Evolutionary conservation across 2,888 invertebrate species (phyloP).

Genomic region (Eutolmus rufibarbis): DNA sequence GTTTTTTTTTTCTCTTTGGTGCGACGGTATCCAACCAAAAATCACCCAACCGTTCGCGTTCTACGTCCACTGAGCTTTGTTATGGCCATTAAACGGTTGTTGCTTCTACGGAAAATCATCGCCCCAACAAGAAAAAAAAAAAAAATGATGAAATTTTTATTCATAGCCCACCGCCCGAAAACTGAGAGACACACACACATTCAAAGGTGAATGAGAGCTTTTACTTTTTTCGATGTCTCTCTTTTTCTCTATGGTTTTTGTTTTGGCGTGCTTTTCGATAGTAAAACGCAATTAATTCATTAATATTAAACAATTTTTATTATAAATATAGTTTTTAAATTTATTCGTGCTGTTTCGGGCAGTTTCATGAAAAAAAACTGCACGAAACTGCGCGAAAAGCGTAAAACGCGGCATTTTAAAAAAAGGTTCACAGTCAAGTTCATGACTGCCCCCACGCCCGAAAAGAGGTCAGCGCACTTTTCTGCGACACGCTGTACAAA

Average conservation of each 20-base stretch:
- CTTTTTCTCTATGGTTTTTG: too few relatives aligned
- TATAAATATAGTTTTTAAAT: neutral
- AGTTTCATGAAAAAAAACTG: neutral
- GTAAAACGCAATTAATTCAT: too few relatives aligned
- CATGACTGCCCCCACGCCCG: neutral
- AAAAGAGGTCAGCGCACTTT: neutral
- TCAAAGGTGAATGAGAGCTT: neutral
- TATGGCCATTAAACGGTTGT: slow-evolving; percentile 23
- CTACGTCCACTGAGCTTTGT: neutral
- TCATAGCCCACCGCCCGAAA: neutral
- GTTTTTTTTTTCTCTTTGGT: neutral
- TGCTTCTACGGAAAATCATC: neutral
- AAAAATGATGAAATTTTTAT: neutral
- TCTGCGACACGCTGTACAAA: neutral
- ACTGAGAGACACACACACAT: neutral
- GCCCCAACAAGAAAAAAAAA: neutral
- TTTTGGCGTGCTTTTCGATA: too few relatives aligned
- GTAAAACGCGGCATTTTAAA: too few relatives aligned
- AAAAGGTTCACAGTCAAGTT: neutral
- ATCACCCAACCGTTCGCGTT: neutral
- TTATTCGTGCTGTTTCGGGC: neutral
- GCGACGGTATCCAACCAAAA: neutral
- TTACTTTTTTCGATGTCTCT: neutral
- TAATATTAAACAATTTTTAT: neutral
- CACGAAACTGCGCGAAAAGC: neutral